Evolutionary conservation across 2,113 vertebrate genomes (phyloP).

Genomic region (Aix galericulata): DNA sequence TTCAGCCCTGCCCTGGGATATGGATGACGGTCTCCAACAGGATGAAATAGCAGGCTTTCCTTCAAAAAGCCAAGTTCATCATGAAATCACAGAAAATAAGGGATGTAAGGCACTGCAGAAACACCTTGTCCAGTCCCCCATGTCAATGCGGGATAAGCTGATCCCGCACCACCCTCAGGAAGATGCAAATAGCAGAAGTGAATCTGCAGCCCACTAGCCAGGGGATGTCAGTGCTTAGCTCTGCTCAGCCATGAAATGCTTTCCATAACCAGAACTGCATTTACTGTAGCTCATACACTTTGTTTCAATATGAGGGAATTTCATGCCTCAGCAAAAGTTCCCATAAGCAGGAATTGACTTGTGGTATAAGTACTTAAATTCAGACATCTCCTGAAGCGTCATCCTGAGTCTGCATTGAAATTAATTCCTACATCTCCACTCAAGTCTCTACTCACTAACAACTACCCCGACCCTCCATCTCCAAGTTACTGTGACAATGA

Average conservation of each 20-base stretch:
- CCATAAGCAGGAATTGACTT: neutral
- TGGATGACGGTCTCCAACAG: neutral
- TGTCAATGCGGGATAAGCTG: neutral
- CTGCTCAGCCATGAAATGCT: neutral
- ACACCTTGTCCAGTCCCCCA: too few species aligned
- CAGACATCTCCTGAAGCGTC: neutral
- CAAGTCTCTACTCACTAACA: neutral
- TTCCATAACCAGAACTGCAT: neutral
- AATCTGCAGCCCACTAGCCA: rapidly evolving
- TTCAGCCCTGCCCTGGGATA: neutral
- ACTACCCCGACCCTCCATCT: neutral
- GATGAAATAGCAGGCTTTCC: neutral
- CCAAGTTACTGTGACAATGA: neutral
- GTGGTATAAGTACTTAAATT: neutral
- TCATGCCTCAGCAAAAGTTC: neutral
- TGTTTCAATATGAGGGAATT: neutral
- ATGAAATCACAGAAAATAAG: neutral
- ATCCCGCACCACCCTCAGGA: neutral
- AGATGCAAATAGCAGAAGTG: rapidly evolving
- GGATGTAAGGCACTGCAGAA: neutral
- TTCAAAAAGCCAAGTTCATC: neutral
- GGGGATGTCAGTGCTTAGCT: neutral
- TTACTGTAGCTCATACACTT: neutral
- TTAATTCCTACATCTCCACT: neutral
- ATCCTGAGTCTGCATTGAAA: neutral